A percentile compares a stretch with the other conserved stretches of the same genome.
Evolutionary conservation across 2,797 vertebrate genomes (phyloP).

Genomic region (Salmo trutta): DNA sequence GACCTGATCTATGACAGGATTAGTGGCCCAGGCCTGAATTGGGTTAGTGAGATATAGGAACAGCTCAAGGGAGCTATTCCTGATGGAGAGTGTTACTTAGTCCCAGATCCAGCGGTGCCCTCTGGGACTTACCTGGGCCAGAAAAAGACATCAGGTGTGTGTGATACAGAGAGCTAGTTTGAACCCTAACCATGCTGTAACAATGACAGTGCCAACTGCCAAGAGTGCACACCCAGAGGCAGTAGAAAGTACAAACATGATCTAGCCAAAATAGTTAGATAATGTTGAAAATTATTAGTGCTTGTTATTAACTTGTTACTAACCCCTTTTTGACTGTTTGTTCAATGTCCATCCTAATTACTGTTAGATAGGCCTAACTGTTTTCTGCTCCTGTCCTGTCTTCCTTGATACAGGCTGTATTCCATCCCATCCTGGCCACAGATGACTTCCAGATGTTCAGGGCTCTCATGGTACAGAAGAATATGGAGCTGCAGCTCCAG

Average conservation of each 20-base stretch:
- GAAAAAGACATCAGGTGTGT: conserved; percentile 33
- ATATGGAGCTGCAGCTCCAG: conserved; percentile 97
- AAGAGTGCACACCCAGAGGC: neutral
- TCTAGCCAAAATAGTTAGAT: neutral
- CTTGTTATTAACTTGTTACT: neutral
- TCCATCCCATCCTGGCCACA: conserved; percentile 92
- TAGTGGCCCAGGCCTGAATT: conserved; percentile 21
- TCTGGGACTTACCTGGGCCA: conserved; percentile 24
- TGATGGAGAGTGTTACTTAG: conserved; percentile 20
- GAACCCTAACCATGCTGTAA: neutral
- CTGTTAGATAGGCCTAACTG: neutral
- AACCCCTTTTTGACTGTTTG: neutral
- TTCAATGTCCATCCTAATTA: neutral
- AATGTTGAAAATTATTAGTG: neutral
- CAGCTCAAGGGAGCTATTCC: conserved; percentile 12
- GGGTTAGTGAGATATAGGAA: conserved; percentile 36
- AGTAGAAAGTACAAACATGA: neutral
- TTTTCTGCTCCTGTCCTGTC: neutral
- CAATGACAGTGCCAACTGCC: neutral
- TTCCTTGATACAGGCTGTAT: conserved; percentile 76
- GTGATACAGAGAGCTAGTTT: conserved; percentile 24
- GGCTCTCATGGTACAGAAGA: conserved; percentile 96
- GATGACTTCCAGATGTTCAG: conserved; percentile 97
- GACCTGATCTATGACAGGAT: conserved; percentile 13
- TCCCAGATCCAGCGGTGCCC: neutral